These are phyloP conservation scores for Teleopsis dalmanni DNA, from an alignment of 1,140 invertebrate species.

Conservation along the genomic window DNA sequence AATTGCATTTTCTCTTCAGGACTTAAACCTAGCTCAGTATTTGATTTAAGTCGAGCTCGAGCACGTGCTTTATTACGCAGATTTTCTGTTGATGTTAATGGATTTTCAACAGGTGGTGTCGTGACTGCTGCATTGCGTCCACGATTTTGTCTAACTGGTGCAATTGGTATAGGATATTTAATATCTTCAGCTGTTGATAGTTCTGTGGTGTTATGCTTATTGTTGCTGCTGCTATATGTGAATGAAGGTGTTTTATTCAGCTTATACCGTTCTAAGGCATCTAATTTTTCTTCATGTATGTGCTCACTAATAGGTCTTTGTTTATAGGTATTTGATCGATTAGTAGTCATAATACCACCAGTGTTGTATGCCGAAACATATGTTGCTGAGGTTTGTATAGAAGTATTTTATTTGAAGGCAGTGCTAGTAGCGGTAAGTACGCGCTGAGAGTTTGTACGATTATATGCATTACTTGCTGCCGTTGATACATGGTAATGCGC, in stretches of 20 bases:
- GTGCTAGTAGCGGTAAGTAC: background rate
- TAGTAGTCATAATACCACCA: constrained; percentile 1
- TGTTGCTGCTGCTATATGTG: background rate
- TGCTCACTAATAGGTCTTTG: constrained; percentile 37
- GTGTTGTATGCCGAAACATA: constrained; percentile 33
- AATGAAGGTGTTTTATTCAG: constrained; percentile 35
- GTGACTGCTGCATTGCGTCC: background rate
- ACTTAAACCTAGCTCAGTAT: constrained; percentile 64
- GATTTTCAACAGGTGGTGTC: background rate
- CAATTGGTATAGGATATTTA: constrained; percentile 23
- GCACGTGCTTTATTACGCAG: constrained; percentile 59
- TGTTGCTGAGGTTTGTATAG: constrained; percentile 28
- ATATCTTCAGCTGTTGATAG: constrained; percentile 10
- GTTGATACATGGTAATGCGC: constrained; percentile 39
- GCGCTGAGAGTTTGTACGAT: background rate
- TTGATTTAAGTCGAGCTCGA: constrained; percentile 60
- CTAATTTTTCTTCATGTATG: constrained; percentile 21
- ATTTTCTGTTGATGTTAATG: constrained; percentile 49
- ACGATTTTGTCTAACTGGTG: constrained; percentile 18
- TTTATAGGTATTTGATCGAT: constrained; percentile 14
- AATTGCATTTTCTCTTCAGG: constrained; percentile 60
- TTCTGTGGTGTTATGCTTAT: no score
- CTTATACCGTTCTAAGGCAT: constrained; percentile 26
- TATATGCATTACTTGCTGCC: constrained; percentile 13
- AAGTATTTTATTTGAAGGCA: constrained; percentile 15